Percentiles rank a stretch among this genome's conserved stretches.
Conservation (phyloP, 2,113 vertebrate species). For the Oxyura jamaicensis region DNA sequence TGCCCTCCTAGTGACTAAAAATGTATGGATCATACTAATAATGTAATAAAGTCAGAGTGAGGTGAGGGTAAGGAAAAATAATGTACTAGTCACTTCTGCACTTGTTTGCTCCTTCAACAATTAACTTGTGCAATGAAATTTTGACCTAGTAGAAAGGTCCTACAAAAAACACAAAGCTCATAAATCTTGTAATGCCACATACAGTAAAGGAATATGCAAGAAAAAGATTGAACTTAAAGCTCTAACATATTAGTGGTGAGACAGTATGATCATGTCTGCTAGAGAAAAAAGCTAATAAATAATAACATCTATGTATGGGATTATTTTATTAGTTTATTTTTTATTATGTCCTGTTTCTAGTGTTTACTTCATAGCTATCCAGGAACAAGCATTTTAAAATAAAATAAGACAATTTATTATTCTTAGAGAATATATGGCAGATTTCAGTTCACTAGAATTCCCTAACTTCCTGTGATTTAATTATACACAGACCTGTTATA, state of each 20-base stretch:
- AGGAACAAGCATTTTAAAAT: neutral
- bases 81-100: neutral
- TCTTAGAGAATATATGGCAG: neutral
- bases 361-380: neutral
- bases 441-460: neutral
- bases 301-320: neutral
- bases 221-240: neutral
- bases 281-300: neutral
- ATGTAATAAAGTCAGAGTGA: neutral
- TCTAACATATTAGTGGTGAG: neutral
- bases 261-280: neutral
- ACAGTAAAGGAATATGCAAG: neutral
- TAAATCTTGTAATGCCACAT: neutral
- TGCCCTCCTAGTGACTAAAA: neutral
- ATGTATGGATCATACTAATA: neutral
- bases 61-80: neutral
- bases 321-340: neutral
- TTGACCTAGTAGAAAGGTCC: neutral
- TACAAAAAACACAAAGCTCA: neutral
- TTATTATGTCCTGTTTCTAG: neutral
- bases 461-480: neutral
- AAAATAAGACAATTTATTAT: neutral
- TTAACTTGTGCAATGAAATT: neutral
- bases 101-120: neutral
- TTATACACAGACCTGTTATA: neutral